phyloP scores from a whole-genome alignment of 2,888 invertebrate genomes.

The Lithophane socia region DNA sequence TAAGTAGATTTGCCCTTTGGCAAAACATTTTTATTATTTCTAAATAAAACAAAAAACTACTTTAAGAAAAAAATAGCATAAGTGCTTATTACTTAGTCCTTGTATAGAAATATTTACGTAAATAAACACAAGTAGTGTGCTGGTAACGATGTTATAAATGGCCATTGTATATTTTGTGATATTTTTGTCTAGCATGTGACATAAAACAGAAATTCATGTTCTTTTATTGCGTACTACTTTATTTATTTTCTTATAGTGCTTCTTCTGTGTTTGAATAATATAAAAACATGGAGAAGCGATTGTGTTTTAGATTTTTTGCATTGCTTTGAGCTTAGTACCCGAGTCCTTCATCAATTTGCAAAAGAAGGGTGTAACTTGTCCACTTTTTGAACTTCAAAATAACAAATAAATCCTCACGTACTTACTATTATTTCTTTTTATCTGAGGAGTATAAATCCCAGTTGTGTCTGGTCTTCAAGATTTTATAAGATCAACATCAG shows the following conservation, averaged over 20 bases:
- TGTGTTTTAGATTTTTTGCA: neutral
- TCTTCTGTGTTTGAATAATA: neutral
- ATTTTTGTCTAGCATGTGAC: slow-evolving; percentile 13
- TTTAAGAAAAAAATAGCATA: slow-evolving; percentile 12
- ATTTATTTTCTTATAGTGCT: neutral
- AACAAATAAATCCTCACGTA: neutral
- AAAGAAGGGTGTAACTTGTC: neutral
- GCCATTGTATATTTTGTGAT: neutral
- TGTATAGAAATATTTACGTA: slow-evolving; percentile 29
- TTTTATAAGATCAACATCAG: neutral
- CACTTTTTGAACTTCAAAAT: neutral
- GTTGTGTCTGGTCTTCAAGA: neutral
- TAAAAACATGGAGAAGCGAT: too few relatives aligned
- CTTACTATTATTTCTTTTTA: neutral
- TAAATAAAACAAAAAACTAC: slow-evolving; percentile 5
- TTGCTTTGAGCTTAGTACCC: neutral
- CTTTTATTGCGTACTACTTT: slow-evolving; percentile 11
- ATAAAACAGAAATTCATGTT: slow-evolving; percentile 14
- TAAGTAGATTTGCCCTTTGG: neutral
- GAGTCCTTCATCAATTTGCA: too few relatives aligned
- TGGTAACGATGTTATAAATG: slow-evolving; percentile 29
- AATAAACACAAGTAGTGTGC: slow-evolving; percentile 42
- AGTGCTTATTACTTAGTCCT: slow-evolving; percentile 23
- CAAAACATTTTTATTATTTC: slow-evolving; percentile 2
- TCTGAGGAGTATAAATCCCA: neutral